Evolutionary conservation across 2,888 invertebrate genomes (phyloP), one percentile per base, ranked within the genome.

Genomic region (Xylota segnis): DNA sequence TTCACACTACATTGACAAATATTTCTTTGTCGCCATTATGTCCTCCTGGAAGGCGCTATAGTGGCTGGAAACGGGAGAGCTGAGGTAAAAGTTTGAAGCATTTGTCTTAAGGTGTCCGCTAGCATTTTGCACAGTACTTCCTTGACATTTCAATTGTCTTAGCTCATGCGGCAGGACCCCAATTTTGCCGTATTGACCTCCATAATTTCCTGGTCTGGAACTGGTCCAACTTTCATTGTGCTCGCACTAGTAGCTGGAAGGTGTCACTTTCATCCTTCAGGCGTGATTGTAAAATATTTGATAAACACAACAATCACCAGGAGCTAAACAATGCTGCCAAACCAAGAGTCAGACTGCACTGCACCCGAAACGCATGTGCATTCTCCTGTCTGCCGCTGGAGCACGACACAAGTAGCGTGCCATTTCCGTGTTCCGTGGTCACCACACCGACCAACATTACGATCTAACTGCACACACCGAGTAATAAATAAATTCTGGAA

Each of bases 401-500:
- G 4, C 23, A 9, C 37, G 18, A 18, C 6, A 14, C 59, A 37
- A 50, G 45, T 29, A 37, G 27, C 54, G 58, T 77, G 71, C 59
- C 71, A 75, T 84, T 84, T 79, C 83, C 83, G 79, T 79, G 70
- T 84, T 84, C 75, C n/a, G n/a, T 58, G 74, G 40, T 70, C 68
- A 61, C 66, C 82, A 47, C 43, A 56, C 70, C 43, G 16, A 66
- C 47, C 59, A 56, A 47, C 65, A 66, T 68, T 50, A 82, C 70
- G 34, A 59, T 71, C 87, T 83, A 84, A 76, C 87, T 87, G 78
- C 74, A 78, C 82, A 83, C 87, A 75, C 29, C 47, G 83, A 61
- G 89, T 89, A 89, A 90, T 91, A 91, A 91, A 91, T 91, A 91
- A 91, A 91, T 91, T 90, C 89, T 90, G 91, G 91, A 90, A 91